Evolutionary conservation across 2,888 invertebrate species (phyloP).

Genomic region (Acleris sparsana): DNA sequence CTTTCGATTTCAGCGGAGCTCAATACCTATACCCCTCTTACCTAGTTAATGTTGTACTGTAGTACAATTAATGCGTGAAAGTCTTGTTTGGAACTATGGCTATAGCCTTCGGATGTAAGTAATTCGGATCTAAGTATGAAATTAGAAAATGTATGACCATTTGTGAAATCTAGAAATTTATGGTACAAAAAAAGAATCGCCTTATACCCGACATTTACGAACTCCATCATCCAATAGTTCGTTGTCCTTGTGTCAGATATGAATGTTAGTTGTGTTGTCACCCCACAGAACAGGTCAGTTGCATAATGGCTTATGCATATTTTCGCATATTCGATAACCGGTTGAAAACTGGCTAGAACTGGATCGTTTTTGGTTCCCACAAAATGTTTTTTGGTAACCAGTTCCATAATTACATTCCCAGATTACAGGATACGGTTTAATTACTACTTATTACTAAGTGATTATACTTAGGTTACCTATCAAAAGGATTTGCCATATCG

Average conservation of each 20-base stretch:
- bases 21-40: no score
- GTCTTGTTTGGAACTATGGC: no score
- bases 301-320: slow-evolving; percentile 42
- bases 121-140: no score
- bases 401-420: slow-evolving; percentile 2
- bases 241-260: slow-evolving; percentile 52
- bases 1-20: no score
- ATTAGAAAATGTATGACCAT: no score
- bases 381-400: slow-evolving; percentile 17
- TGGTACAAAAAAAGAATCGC: slow-evolving; percentile 15
- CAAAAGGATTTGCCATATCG: no score
- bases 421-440: no score
- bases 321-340: slow-evolving; percentile 22
- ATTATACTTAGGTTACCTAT: no score
- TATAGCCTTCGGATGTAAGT: no score
- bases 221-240: slow-evolving; percentile 24
- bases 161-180: neutral
- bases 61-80: no score
- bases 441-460: no score
- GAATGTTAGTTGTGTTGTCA: slow-evolving; percentile 41
- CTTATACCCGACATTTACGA: slow-evolving; percentile 22
- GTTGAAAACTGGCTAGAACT: slow-evolving; percentile 28
- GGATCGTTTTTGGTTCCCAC: slow-evolving; percentile 28
- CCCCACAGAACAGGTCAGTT: slow-evolving; percentile 43
- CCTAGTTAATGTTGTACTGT: no score